Conservation (phyloP, 1,140 invertebrate genomes). For the Phortica variegata region DNA sequence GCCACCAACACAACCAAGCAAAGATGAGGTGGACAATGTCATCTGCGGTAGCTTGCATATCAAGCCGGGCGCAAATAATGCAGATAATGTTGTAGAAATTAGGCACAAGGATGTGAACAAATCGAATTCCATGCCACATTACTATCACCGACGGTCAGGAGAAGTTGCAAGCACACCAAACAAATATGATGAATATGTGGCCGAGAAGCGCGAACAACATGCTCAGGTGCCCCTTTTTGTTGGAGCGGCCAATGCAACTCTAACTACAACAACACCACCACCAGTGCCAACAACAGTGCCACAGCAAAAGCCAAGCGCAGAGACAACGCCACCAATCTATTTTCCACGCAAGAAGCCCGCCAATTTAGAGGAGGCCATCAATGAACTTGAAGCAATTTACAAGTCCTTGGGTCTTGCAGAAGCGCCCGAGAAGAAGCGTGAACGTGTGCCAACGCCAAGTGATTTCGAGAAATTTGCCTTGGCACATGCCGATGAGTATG, state of each 20-base stretch:
- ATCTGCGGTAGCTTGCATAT: slow-evolving; percentile 46
- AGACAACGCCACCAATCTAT: slow-evolving; percentile 44
- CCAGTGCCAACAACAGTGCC: slow-evolving; percentile 16
- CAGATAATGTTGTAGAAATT: slow-evolving; percentile 45
- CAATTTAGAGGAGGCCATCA: slow-evolving; percentile 82
- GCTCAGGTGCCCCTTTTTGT: slow-evolving; percentile 29
- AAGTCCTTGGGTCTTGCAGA: slow-evolving; percentile 78
- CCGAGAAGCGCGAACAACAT: slow-evolving; percentile 41
- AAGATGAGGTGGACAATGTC: slow-evolving; percentile 24
- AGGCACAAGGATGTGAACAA: slow-evolving; percentile 36
- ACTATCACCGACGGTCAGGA: slow-evolving; percentile 40
- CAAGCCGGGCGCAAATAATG: slow-evolving; percentile 24
- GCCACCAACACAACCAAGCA: neutral
- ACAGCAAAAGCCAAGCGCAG: slow-evolving; percentile 31
- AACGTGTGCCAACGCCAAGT: slow-evolving; percentile 59
- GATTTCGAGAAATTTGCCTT: slow-evolving; percentile 51
- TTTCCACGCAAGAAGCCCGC: slow-evolving; percentile 62
- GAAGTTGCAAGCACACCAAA: slow-evolving; percentile 30
- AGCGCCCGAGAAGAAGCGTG: slow-evolving; percentile 72
- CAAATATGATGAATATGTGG: slow-evolving; percentile 50
- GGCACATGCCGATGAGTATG: slow-evolving; percentile 48
- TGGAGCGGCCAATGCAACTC: neutral
- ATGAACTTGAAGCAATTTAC: slow-evolving; percentile 87
- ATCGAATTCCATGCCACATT: slow-evolving; percentile 49
- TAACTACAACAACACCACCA: neutral